Evolutionary conservation across 2,113 vertebrate species (phyloP), one percentile per base, ranked within the genome.

Genomic region (Cryptotis parvus): DNA sequence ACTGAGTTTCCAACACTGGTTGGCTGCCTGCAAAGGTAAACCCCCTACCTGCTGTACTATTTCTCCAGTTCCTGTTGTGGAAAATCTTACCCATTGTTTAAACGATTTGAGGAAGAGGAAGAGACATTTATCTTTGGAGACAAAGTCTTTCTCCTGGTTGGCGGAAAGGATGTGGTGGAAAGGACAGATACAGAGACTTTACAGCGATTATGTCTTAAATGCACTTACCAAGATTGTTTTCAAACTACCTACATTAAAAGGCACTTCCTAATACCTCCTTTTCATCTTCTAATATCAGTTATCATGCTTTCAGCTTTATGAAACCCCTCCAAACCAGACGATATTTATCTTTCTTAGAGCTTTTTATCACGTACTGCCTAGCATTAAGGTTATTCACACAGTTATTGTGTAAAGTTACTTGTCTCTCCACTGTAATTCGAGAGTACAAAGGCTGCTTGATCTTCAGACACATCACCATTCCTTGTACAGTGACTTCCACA

Each of bases 321-420:
- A 87, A 92, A 77, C 5, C 0, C 26, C 49, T 49, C 65, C 24
- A 66, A 39, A 9, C 8, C 2, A 43, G 18, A 76, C 70, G 49
- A 43, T 29, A 35, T 24, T 27, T 75, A 2, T 89, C 41, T 76
- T 68, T 77, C 24, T 26, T 24, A 82, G 1, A 29, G 14, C 10
- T 66, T 58, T n/a, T 73, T 63, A 73, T 84, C 15, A 29, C 33
- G 69, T 65, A 69, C 2, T 33, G 9, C 24, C 5, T 77, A 72
- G 27, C 22, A 45, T 76, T 90, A 76, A 85, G 27, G 41, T 49
- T n/a, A 79, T 80, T 92, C 49, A 87, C 41, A 26, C 14, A 75
- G 69, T 75, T 39, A 70, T 2, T 61, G 27, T 45, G n/a, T 52
- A 35, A 75, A 72, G 16, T 70, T 52, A 69, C 7, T 78, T n/a